Evolutionary conservation across 2,113 vertebrate genomes (phyloP).

Genomic region (Ginglymostoma cirratum): DNA sequence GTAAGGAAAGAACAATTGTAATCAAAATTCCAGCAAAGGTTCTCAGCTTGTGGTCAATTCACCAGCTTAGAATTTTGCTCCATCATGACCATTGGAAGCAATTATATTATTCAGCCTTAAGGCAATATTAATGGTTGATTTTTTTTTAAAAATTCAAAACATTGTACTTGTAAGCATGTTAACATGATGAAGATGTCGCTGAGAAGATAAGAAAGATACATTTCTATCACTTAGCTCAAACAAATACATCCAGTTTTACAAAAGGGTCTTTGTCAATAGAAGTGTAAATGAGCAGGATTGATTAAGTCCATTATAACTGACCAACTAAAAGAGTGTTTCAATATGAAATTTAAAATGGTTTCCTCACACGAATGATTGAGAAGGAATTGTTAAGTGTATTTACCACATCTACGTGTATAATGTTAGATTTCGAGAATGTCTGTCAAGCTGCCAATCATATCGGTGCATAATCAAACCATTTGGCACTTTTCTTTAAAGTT

Average conservation of each 20-base stretch:
- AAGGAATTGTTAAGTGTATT: neutral
- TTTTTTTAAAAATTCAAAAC: neutral
- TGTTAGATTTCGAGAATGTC: neutral
- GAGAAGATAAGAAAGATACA: neutral
- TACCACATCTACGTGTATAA: neutral
- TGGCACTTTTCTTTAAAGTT: neutral
- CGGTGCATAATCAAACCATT: neutral
- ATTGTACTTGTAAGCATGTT: neutral
- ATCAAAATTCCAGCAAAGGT: neutral
- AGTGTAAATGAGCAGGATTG: neutral
- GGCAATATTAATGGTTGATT: neutral
- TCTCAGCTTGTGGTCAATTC: neutral
- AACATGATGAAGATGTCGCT: neutral
- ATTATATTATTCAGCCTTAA: neutral
- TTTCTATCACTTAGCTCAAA: neutral
- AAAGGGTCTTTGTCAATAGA: neutral
- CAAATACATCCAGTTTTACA: neutral
- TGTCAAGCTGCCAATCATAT: neutral
- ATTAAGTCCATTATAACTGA: neutral
- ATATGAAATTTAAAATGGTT: neutral
- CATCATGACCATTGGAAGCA: neutral
- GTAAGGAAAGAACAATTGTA: neutral
- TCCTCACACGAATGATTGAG: slow-evolving; percentile 6
- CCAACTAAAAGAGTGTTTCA: slow-evolving; percentile 1
- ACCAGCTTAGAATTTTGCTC: neutral